Conservation (phyloP, 1,140 invertebrate genomes). For the Drusus annulatus region DNA sequence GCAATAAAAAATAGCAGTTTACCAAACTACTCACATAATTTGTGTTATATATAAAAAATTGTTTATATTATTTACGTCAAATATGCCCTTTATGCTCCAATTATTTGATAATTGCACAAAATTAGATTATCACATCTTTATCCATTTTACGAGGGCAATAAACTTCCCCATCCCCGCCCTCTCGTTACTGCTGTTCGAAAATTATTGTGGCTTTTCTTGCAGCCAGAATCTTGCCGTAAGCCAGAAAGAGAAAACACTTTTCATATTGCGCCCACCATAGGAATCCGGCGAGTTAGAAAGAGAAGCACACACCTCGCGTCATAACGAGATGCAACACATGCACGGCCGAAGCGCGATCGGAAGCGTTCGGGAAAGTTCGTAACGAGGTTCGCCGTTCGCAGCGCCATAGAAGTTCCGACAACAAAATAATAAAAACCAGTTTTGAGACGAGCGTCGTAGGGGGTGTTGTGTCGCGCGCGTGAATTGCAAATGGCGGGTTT, state of each 20-base stretch:
- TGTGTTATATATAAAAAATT: too few species aligned
- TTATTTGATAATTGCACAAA: constrained; percentile 17
- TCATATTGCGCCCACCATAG: constrained; percentile 23
- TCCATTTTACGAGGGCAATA: constrained; percentile 53
- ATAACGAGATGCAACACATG: constrained; percentile 54
- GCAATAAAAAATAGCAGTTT: too few species aligned
- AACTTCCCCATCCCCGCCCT: constrained; percentile 53
- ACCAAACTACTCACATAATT: too few species aligned
- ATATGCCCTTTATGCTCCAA: neutral
- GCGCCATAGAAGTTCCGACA: constrained; percentile 37
- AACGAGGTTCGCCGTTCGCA: constrained; percentile 47
- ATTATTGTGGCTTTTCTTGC: constrained; percentile 55
- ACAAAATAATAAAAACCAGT: constrained; percentile 53
- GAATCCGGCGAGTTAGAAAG: constrained; percentile 23
- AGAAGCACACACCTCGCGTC: constrained; percentile 40
- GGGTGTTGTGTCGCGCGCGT: constrained; percentile 41
- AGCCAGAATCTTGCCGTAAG: constrained; percentile 40
- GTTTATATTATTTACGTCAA: too few species aligned
- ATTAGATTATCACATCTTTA: constrained; percentile 14
- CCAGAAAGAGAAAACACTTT: constrained; percentile 38
- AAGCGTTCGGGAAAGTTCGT: constrained; percentile 40
- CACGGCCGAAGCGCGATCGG: constrained; percentile 42
- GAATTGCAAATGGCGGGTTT: constrained; percentile 48
- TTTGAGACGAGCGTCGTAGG: constrained; percentile 41
- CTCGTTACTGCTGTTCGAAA: constrained; percentile 57